Percentiles rank a stretch among this genome's conserved stretches.
Conservation (phyloP, 2,888 invertebrate species). For the Diaphora mendica region DNA sequence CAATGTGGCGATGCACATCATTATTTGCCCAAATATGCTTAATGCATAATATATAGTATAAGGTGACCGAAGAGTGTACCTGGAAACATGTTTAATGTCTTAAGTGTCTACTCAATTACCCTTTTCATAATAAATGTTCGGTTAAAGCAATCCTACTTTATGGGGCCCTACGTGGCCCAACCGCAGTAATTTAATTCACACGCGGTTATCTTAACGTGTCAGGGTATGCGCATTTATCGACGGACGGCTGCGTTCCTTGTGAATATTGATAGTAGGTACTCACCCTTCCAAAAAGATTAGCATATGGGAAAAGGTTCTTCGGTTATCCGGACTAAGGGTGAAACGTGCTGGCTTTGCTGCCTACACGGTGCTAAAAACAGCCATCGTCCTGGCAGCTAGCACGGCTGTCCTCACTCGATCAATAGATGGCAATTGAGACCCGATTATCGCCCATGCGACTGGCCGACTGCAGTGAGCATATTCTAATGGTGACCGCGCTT, state of each 20-base stretch:
- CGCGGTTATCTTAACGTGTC: too few species aligned
- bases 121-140: not conserved
- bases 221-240: too few species aligned
- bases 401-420: not conserved
- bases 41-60: constrained; percentile 59
- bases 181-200: not conserved
- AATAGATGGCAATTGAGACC: not conserved
- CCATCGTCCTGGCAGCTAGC: not conserved
- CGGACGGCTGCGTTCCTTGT: too few species aligned
- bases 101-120: not conserved
- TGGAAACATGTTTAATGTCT: constrained; percentile 37
- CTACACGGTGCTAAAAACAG: not conserved
- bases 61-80: constrained; percentile 58
- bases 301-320: not conserved
- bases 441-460: too few species aligned
- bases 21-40: constrained; percentile 59
- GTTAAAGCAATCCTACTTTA: not conserved
- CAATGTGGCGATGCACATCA: constrained; percentile 57
- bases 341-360: not conserved
- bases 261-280: too few species aligned
- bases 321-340: not conserved
- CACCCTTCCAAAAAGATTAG: too few species aligned
- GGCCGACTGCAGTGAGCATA: too few species aligned
- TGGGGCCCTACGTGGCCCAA: not conserved
- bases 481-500: not conserved